These are phyloP conservation scores for Cnemophilus loriae DNA, from an alignment of 2,113 vertebrate species.

Conservation along the genomic window DNA sequence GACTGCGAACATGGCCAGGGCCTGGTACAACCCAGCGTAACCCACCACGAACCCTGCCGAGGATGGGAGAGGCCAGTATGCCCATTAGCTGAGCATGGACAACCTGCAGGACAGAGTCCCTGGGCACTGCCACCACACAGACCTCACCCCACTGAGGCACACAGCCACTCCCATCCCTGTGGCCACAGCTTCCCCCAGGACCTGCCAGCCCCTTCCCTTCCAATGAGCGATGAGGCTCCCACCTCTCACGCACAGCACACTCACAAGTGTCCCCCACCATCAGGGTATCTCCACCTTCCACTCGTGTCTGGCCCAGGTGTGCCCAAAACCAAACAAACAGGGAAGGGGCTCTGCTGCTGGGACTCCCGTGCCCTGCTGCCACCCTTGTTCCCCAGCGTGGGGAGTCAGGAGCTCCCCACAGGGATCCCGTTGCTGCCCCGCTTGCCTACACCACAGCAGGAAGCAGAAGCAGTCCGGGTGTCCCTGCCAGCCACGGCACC, in stretches of 20 bases:
- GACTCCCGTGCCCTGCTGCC: not conserved
- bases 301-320: fast-evolving
- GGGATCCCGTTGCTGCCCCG: fast-evolving
- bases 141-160: not conserved
- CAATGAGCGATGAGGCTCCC: not conserved
- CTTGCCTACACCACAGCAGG: not conserved
- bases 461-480: not conserved
- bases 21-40: constrained; percentile 85
- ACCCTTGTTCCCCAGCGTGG: not conserved
- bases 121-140: not conserved
- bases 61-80: not conserved
- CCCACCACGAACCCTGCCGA: constrained; percentile 84
- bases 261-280: not conserved
- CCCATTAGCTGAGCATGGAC: not conserved
- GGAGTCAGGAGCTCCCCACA: fast-evolving
- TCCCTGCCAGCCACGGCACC: fast-evolving
- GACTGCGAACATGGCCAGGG: constrained; percentile 82
- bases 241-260: not conserved
- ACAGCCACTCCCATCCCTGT: fast-evolving
- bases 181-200: not conserved
- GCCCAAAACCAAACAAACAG: not conserved
- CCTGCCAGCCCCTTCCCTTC: not conserved
- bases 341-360: not conserved
- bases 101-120: not conserved
- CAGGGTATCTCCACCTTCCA: not conserved